Conservation (phyloP, 2,888 invertebrate genomes). For the Drosophila buzzatii region DNA sequence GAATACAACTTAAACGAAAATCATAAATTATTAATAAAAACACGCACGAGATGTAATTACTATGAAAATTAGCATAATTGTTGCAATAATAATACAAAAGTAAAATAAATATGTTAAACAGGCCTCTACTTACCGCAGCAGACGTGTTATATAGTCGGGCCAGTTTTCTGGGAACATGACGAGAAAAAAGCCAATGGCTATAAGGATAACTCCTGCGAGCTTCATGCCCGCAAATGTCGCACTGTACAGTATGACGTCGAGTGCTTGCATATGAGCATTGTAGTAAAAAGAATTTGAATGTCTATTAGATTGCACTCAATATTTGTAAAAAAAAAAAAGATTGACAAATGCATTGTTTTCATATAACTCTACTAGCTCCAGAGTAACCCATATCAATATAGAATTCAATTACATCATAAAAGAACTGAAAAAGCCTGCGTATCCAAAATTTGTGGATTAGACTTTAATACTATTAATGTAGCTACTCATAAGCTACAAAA, state of each 20-base stretch:
- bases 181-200: slow-evolving; percentile 95
- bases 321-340: background rate
- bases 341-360: background rate
- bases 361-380: background rate
- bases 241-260: slow-evolving; percentile 94
- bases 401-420: background rate
- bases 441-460: background rate
- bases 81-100: slow-evolving; percentile 35
- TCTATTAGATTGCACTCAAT: background rate
- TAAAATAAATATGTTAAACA: slow-evolving; percentile 4
- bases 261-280: slow-evolving; percentile 86
- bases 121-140: slow-evolving; percentile 90
- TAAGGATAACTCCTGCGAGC: slow-evolving; percentile 96
- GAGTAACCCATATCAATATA: background rate
- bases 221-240: slow-evolving; percentile 97
- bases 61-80: slow-evolving; percentile 71
- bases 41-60: slow-evolving; percentile 64
- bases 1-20: slow-evolving; percentile 18
- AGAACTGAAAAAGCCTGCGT: too few species aligned
- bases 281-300: background rate
- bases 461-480: background rate
- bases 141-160: slow-evolving; percentile 96
- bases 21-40: slow-evolving; percentile 51
- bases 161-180: slow-evolving; percentile 98
- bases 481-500: background rate